Base-by-base conservation (phyloP, 1,140 invertebrate species). In the Drosophila lowei region DNA sequence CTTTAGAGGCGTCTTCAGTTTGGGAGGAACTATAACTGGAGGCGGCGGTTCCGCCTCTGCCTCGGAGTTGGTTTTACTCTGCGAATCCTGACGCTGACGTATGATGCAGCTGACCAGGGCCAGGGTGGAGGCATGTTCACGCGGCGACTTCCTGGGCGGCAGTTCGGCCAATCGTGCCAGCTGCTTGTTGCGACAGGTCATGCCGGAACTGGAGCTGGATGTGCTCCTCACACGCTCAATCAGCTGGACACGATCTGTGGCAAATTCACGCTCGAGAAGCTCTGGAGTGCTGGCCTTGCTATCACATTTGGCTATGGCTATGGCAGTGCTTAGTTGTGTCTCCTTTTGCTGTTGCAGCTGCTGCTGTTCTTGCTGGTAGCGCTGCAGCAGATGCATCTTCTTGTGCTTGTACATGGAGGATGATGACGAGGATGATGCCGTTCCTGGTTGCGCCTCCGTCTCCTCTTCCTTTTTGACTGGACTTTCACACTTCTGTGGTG, bases 81-180 rank as follows among this genome's bases (percentile, higher is more conserved):
- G 79, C 3, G 89, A 90, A 58, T 91, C 90, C 58, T 93, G 93
- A 21, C 93, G 90, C 54, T 94, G 92, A 8, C 94, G 92, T 9
- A 94, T 91, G 25, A 95, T 88, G 52, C 94, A 94, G 56, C 95
- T 95, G 64, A 97, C 94, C 58, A 97, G 96, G 0, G 96, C 96
- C 38, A 97, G 89, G 0, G 96, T 97, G 0, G 96, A 96, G 0
- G 96, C 96, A 80, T 97, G 96, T 89, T 96, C 96, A 28, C 96
- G 92, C 0, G 96, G 96, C 3, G 96, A 96, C 79, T 97, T 97
- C n/a, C 96, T 92, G 0, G 96, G 95, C 1, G 96, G 95, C 65
- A 93, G 92, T 54, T 94, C 92, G 2, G 57, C 88, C 57, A 55
- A 91, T 67, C 67, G 90, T 62, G 41, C 91, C 50, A 93, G 30